Base-by-base conservation (phyloP, 2,888 invertebrate genomes). In the Caenorhabditis wallacei region DNA sequence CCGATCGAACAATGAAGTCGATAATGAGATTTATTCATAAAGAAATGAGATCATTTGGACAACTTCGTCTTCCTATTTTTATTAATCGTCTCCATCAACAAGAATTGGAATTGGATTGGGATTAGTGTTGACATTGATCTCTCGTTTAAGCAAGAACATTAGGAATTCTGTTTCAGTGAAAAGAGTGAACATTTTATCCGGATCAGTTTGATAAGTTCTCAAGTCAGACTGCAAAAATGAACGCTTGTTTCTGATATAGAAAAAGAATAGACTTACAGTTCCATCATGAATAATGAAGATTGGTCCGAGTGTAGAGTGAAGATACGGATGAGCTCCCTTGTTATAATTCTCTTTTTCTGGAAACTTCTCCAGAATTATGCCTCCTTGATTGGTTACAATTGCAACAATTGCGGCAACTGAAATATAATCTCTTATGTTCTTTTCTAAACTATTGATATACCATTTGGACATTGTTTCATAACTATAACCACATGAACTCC, bases 251-350 rank as follows among this genome's bases (percentile, higher is more conserved):
- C 4, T 61, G 1, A 48, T 2, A 7, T 3, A 13, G 18, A 63
- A 46, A 35, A n/a, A n/a, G n/a, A 35, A 18, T 18, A 18, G 37
- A n/a, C 43, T 24, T 5, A 22, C 56, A 7, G 20, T 46, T 48
- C 56, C 74, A 48, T 74, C 64, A 35, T 74, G 74, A 37, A 74
- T 13, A 8, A 66, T 16, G 35, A 74, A 74, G 7, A 66, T 30
- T 11, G 74, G 74, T 2, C 64, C 64, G 18, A 57, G 46, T 20
- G 46, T 10, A 2, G 46, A 35, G 48, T 74, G 74, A 16, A 66
- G 74, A 18, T 74, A 66, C 1, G 74, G 74, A 57, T 66, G 64
- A 11, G 74, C 8, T 8, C 57, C 64, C 10, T 20, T 22, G 22
- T 57, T 74, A 18, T 35, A 74, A 13, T 20, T n/a, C 11, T 56